These are phyloP conservation scores for Drosophila takahashii DNA, from an alignment of 1,140 invertebrate species.

Conservation along the genomic window DNA sequence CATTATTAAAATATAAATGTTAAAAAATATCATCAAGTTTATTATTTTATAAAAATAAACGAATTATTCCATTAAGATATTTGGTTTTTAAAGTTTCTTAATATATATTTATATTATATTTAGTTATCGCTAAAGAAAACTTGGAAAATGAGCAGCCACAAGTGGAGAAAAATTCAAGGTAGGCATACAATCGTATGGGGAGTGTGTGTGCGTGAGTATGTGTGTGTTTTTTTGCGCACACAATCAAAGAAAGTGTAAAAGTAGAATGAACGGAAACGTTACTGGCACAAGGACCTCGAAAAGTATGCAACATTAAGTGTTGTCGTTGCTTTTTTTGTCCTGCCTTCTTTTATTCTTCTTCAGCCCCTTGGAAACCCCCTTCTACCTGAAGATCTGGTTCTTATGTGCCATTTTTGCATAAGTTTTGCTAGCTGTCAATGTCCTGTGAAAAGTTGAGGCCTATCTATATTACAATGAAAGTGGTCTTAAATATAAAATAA, in stretches of 20 bases:
- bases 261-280: slow-evolving; percentile 80
- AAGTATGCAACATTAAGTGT: slow-evolving; percentile 81
- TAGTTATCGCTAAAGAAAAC: background rate
- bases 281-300: slow-evolving; percentile 78
- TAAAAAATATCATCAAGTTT: no score
- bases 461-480: background rate
- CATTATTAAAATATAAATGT: no score
- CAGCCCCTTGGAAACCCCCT: background rate
- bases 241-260: slow-evolving; percentile 51
- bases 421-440: slow-evolving; percentile 48
- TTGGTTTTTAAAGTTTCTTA: no score
- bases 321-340: slow-evolving; percentile 11
- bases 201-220: background rate
- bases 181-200: background rate
- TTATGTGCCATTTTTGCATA: slow-evolving; percentile 76
- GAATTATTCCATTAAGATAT: no score
- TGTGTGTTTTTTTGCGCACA: slow-evolving; percentile 12
- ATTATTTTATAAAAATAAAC: no score
- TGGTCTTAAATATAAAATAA: background rate
- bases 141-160: slow-evolving; percentile 28
- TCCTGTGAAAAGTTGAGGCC: slow-evolving; percentile 13
- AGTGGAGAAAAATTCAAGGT: slow-evolving; percentile 30
- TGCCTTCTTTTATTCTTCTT: background rate
- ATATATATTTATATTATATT: background rate
- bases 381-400: slow-evolving; percentile 13